A percentile compares a stretch with the other conserved stretches of the same genome.
Evolutionary conservation across 1,140 invertebrate species (phyloP).

Genomic region (Papilio polytes): DNA sequence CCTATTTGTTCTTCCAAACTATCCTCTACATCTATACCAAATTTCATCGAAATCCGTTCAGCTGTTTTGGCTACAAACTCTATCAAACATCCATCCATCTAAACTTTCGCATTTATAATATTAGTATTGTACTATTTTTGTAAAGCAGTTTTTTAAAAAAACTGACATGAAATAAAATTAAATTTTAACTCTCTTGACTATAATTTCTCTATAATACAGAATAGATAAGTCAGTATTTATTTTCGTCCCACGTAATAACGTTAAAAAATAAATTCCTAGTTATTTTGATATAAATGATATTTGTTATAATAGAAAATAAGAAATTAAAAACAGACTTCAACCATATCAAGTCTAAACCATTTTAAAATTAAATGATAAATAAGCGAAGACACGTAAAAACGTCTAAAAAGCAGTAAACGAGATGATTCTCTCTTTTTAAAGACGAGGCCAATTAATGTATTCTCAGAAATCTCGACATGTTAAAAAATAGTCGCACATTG

Average conservation of each 20-base stretch:
- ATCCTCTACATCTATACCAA: too few species aligned
- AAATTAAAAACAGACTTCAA: neutral
- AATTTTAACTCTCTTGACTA: too few species aligned
- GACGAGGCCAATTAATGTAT: conserved; percentile 16
- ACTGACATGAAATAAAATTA: neutral
- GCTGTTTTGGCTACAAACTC: too few species aligned
- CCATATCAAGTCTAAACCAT: neutral
- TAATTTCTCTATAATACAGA: too few species aligned
- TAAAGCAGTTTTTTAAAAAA: neutral
- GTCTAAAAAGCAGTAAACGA: neutral
- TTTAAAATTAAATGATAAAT: neutral
- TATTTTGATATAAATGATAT: neutral
- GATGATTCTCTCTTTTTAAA: conserved; percentile 11
- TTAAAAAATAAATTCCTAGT: neutral
- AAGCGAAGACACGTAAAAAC: neutral
- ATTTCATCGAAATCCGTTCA: too few species aligned
- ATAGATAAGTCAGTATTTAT: too few species aligned
- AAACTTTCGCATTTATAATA: too few species aligned
- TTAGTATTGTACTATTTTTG: neutral
- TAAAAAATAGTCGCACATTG: conserved; percentile 26
- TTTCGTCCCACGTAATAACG: neutral
- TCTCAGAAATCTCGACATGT: conserved; percentile 10
- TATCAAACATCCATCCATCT: too few species aligned
- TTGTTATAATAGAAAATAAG: too few species aligned
- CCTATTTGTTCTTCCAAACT: too few species aligned